phyloP scores from a whole-genome alignment of 1,140 invertebrate species.

The Drosophila parabipectinata region DNA sequence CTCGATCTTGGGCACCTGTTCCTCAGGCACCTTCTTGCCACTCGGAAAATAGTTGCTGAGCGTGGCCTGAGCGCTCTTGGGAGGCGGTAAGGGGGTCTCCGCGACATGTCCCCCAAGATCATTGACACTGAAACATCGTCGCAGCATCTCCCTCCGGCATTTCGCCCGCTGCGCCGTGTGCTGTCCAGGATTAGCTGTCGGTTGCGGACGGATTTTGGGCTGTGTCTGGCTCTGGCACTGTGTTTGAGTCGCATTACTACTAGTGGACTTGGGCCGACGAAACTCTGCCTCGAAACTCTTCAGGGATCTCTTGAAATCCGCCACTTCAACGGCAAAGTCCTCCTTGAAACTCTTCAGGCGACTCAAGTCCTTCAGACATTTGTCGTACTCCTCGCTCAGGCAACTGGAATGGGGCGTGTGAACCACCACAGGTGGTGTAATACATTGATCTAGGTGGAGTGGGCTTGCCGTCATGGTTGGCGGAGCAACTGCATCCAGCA shows the following conservation, averaged over 20 bases:
- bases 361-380: constrained; percentile 56
- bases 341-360: constrained; percentile 69
- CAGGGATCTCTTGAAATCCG: constrained; percentile 69
- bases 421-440: constrained; percentile 2
- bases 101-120: constrained; percentile 39
- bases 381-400: constrained; percentile 65
- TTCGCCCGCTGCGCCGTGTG: constrained; percentile 64
- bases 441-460: constrained; percentile 7
- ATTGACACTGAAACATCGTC: constrained; percentile 68
- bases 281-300: constrained; percentile 70
- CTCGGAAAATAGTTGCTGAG: constrained; percentile 50
- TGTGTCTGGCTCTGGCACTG: constrained; percentile 14
- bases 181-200: constrained; percentile 20
- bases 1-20: constrained; percentile 54
- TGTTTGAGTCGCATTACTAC: constrained; percentile 49
- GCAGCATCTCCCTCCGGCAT: constrained; percentile 59
- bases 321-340: constrained; percentile 70
- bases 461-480: constrained; percentile 10
- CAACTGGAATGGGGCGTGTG: constrained; percentile 33
- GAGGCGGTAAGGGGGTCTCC: neutral
- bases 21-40: constrained; percentile 7
- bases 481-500: constrained; percentile 12
- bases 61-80: constrained; percentile 6
- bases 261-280: constrained; percentile 60
- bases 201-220: constrained; percentile 11